Base-by-base conservation (phyloP, 2,888 invertebrate species). In the Eristalinus sepulchralis region DNA sequence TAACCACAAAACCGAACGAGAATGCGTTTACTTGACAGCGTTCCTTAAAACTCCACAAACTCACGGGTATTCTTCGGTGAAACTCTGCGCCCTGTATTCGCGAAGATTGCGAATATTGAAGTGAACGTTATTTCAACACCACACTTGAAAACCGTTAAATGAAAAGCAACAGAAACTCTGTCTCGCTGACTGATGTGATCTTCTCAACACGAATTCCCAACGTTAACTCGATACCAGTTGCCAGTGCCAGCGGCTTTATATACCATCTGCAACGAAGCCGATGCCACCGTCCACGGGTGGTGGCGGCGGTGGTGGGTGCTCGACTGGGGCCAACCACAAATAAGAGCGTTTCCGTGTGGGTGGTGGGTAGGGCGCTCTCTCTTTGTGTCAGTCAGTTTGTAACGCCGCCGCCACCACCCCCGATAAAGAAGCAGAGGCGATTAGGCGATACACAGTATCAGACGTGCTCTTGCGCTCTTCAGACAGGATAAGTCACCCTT, bases 161-260 rank as follows among this genome's bases (percentile, higher is more conserved):
- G 17, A 79, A 57, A 53, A 17, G n/a, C 47, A 17, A 17, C n/a
- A 47, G 1, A 47, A 17, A 63, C 33, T 33, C 5, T 47, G 9
- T 24, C 60, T 33, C 62, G 80, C 60, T 22, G 60, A 68, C 72
- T 57, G 72, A 66, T 78, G 66, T 75, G 86, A 83, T 86, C 83
- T 57, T 76, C 66, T 87, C 79, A 72, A 66, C 67, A 68, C 79
- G 86, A 87, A 83, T 70, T 76, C 71, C 63, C 71, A 83, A 63
- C 79, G 76, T 79, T 87, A 70, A 87, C 86, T 87, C 76, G 82
- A 87, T 76, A 63, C 24, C 63, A 79, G 60, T 71, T 72, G 39
- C 57, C 20, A 55, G 47, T 76, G 73, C 75, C 67, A 79, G 24
- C 59, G 60, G 72, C 86, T 80, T 87, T 87, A 83, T 87, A 87